Evolutionary conservation across 1,140 invertebrate genomes (phyloP).

Genomic region (Drosophila saltans): DNA sequence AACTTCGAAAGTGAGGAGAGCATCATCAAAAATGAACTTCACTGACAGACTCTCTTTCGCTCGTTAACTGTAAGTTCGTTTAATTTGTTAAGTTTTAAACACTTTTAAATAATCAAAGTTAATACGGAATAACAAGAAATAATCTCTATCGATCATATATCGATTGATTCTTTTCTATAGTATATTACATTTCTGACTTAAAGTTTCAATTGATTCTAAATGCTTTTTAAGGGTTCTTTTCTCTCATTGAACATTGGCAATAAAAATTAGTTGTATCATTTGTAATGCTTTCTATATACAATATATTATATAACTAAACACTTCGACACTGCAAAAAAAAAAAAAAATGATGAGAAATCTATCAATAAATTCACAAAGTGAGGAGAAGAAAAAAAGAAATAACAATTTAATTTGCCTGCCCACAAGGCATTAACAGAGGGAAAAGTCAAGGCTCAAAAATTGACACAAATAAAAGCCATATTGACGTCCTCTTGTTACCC

Average conservation of each 20-base stretch:
- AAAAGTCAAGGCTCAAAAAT: slow-evolving; percentile 69
- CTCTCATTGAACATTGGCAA: background rate
- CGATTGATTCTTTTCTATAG: too few relatives aligned
- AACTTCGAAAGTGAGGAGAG: background rate
- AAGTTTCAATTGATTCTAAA: too few relatives aligned
- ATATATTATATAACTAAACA: background rate
- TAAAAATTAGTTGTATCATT: background rate
- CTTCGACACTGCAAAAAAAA: background rate
- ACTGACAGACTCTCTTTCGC: too few relatives aligned
- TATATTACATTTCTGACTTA: too few relatives aligned
- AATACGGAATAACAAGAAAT: too few relatives aligned
- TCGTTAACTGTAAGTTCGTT: too few relatives aligned
- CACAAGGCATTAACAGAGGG: slow-evolving; percentile 45
- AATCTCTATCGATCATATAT: too few relatives aligned
- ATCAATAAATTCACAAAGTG: slow-evolving; percentile 6
- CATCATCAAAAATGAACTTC: background rate
- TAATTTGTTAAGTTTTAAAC: too few relatives aligned
- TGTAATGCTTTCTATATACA: background rate
- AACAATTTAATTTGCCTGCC: slow-evolving; percentile 50
- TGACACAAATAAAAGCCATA: slow-evolving; percentile 77
- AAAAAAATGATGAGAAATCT: background rate
- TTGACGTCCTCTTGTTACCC: slow-evolving; percentile 32
- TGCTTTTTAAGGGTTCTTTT: too few relatives aligned
- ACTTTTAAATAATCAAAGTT: too few relatives aligned
- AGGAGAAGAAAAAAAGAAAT: slow-evolving; percentile 12